Conservation (phyloP, 2,113 vertebrate genomes). For the Rhynchomys soricoides region DNA sequence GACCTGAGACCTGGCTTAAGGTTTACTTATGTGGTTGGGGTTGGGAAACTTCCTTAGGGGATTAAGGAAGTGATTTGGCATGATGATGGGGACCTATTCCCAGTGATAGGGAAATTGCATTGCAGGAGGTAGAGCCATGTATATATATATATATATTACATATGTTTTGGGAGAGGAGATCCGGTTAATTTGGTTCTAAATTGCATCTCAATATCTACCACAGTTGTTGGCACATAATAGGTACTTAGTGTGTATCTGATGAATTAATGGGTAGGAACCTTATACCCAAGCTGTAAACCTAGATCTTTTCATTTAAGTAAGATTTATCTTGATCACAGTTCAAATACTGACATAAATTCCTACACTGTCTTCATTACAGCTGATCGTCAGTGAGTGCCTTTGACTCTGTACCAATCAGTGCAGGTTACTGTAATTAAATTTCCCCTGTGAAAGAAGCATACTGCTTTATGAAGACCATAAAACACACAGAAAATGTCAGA, state of each 20-base stretch:
- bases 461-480: conserved; percentile 48
- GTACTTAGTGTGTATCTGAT: neutral
- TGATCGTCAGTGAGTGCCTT: conserved; percentile 1
- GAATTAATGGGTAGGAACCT: neutral
- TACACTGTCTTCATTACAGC: neutral
- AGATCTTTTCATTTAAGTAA: neutral
- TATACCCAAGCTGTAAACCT: neutral
- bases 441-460: neutral
- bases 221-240: neutral
- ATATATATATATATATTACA: neutral
- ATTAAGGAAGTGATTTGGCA: neutral
- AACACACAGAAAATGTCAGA: conserved; percentile 56
- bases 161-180: neutral
- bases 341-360: neutral
- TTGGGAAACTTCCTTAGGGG: neutral
- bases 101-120: neutral
- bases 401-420: conserved; percentile 5
- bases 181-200: neutral
- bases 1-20: neutral
- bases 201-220: neutral
- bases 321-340: neutral
- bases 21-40: neutral
- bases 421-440: conserved; percentile 36
- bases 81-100: neutral
- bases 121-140: neutral